Evolutionary conservation across 2,888 invertebrate genomes (phyloP), one percentile per base, ranked within the genome.

Genomic region (Nemotelus pantherinus): DNA sequence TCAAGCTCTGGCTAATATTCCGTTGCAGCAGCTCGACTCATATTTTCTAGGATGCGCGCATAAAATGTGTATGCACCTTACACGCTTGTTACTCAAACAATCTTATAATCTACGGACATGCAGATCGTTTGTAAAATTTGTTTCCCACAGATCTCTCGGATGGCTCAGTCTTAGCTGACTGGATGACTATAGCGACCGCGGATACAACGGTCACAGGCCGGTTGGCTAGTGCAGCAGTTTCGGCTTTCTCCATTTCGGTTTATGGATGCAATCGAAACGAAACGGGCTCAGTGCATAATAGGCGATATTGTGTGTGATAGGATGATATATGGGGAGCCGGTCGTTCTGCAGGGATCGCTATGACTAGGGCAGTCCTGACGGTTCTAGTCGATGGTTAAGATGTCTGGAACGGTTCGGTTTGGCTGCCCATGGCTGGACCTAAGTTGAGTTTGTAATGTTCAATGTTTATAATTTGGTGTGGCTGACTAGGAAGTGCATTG

Each of bases 121-220:
- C 70, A 68, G 79, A 74, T 79, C 74, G 77, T 77, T 77, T 79
- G 77, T 79, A 77, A 67, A 74, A 76, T 77, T 79, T 76, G 77
- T 77, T 79, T 79, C 79, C 77, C 79, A 79, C 79, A 79, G 79
- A 74, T 74, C 74, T 74, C 44, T n/a, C 45, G 70, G 25, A 25
- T 25, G 25, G 25, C 55, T 60, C 48, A 70, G 25, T 65, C 10
- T 58, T 25, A 47, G 77, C 77, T 77, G 70, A 71, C 77, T 77
- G 71, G 71, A 53, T 44, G 71, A 64, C 64, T 71, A 60, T 50
- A n/a, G 68, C 45, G 53, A 45, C 58, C 55, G n/a, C 45, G 9
- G 63, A 63, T 64, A 71, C 53, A 60, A 39, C 64, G 25, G 25
- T 25, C 25, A 25, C 25, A 25, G 25, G 25, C 25, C 25, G 25